Base-by-base conservation (phyloP, 2,797 vertebrate species). In the Cichlasoma orientale region DNA sequence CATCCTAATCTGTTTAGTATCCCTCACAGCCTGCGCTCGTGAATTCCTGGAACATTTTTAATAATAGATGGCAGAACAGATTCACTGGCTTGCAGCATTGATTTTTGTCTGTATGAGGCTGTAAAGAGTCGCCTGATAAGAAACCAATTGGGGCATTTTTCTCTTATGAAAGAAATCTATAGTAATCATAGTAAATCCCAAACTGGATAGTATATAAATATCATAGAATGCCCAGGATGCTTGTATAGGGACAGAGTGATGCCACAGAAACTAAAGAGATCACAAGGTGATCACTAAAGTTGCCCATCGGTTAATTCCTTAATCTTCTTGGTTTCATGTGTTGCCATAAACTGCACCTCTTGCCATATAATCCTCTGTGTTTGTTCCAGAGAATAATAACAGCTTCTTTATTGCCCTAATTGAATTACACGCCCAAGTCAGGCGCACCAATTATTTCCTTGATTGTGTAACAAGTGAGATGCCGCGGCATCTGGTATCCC, bases 381-480 rank as follows among this genome's bases (percentile, higher is more conserved):
- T 63, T 53, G 41, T 80, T 82, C 74, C 77, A 70, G 36, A 79
- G 50, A 85, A 77, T 61, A 80, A 82, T 79, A 73, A 70, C 9
- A 2, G 8, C 76, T 50, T 82, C 82, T 87, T 87, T 78, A 82
- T 85, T 77, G 59, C 75, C 56, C 68, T 89, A 82, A 92, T 91
- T 86, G 71, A 92, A 91, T 93, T 88, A 90, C 87, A 87, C 16
- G 25, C 84, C 78, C 78, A 87, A 82, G 72, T 82, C 83, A 77
- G 78, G 53, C 9, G 4, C 77, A 59, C 78, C 87, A 84, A 85
- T 89, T 86, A 85, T 80, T 81, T 85, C 85, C 80, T 61, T 82
- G 84, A 87, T 87, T 78, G 87, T 85, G 89, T 86, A 89, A 92
- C 91, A 85, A 86, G 88, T 87, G 90, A 85, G 82, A 75, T 83